Base-by-base conservation (phyloP, 2,888 invertebrate genomes). In the Dryadula phaetusa region DNA sequence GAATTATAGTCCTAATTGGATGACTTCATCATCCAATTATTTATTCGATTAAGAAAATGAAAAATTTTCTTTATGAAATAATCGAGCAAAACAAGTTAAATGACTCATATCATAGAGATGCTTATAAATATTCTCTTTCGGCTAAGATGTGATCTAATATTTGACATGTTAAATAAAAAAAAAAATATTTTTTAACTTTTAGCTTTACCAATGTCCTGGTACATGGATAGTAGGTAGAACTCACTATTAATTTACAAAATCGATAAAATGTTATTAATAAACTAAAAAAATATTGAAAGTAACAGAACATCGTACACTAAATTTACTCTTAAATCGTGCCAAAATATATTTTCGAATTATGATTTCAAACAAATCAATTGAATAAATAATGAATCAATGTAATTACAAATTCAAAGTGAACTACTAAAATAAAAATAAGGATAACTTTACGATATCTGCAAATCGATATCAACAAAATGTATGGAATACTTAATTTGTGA, bases 401-500 rank as follows among this genome's bases (percentile, higher is more conserved):
- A 18, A 32, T 32, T 18, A 14, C 14, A 16, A 28, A 52, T 18
- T 16, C 1, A n/a, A 14, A 28, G 20, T 18, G 12, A 52, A 53
- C 32, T 25, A 56, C 25, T 18, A 25, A 10, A 32, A 1, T 32
- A 32, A 58, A 34, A 49, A 49, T 58, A 47, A 58, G 25, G 37
- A 58, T 54, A 61, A 60, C 53, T 14, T 32, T 67, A 49, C 16
- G 37, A 56, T 66, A 62, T 66, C 25, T 28, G 16, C 16, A 56
- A 52, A 28, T 22, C 58, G 56, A 67, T 65, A 70, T 66, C 62
- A 49, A 66, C 16, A 58, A 28, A 62, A 58, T 46, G 64, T 37
- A 63, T 69, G 44, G 72, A 69, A 72, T 73, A 73, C 67, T 63
- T 70, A 77, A 80, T 81, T 77, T 79, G 90, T 83, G 91, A 92